These are phyloP conservation scores for Lindbergichthys nudifrons DNA, from an alignment of 2,797 vertebrate species.

Conservation along the genomic window DNA sequence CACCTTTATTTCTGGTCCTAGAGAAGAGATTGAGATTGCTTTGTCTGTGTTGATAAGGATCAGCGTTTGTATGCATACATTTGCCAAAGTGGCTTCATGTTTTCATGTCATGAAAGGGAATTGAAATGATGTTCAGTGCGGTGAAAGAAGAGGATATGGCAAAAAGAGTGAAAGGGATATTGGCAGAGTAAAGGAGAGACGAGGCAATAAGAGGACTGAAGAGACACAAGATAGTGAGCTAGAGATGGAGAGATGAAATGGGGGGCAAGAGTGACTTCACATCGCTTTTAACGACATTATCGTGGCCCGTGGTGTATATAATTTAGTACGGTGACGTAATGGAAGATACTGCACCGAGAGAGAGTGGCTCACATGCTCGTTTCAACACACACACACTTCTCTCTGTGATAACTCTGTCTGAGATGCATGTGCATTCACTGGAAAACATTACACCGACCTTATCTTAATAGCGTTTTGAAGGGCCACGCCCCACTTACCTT, in stretches of 20 bases:
- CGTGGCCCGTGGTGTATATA: slow-evolving; percentile 74
- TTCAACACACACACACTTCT: slow-evolving; percentile 27
- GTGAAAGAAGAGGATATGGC: slow-evolving; percentile 16
- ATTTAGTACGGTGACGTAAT: slow-evolving; percentile 81
- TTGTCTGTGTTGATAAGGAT: slow-evolving; percentile 37
- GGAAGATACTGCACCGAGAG: slow-evolving; percentile 57
- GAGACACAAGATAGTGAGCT: slow-evolving; percentile 28
- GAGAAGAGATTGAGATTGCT: slow-evolving; percentile 26
- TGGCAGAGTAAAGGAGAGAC: slow-evolving; percentile 28
- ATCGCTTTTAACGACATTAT: slow-evolving; percentile 82
- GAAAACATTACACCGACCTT: not conserved
- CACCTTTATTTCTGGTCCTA: slow-evolving; percentile 48
- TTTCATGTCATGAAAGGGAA: slow-evolving; percentile 1
- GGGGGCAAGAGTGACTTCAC: slow-evolving; percentile 69
- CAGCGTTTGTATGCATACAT: slow-evolving; percentile 21
- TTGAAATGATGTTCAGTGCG: slow-evolving; percentile 18
- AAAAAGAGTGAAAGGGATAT: slow-evolving; percentile 45
- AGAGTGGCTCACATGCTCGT: slow-evolving; percentile 37
- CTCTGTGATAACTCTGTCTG: slow-evolving; percentile 5
- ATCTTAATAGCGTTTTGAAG: not conserved
- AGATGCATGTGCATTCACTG: slow-evolving; percentile 3
- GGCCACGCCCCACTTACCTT: not conserved
- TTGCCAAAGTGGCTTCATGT: slow-evolving; percentile 13
- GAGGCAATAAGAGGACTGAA: slow-evolving; percentile 23
- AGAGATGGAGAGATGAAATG: slow-evolving; percentile 34